A percentile compares a stretch with the other conserved stretches of the same genome.
Evolutionary conservation across 2,113 vertebrate genomes (phyloP).

Genomic region (Lota lota): DNA sequence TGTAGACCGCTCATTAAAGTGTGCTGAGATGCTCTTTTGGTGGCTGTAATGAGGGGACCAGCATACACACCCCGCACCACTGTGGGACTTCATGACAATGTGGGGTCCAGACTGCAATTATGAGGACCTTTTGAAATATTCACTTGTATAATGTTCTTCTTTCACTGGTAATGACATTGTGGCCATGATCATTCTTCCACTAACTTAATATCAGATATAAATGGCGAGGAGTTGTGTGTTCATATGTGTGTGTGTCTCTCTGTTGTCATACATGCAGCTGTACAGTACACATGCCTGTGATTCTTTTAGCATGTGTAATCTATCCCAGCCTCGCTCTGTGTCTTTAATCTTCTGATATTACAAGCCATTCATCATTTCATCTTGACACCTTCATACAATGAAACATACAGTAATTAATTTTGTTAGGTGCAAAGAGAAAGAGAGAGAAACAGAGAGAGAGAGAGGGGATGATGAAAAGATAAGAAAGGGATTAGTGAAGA

Average conservation of each 20-base stretch:
- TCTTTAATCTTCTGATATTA: conserved; percentile 78
- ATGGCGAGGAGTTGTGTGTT: conserved; percentile 39
- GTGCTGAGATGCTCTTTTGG: conserved; percentile 69
- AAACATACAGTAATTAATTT: conserved; percentile 86
- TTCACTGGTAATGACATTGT: conserved; percentile 73
- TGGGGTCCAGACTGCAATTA: conserved; percentile 69
- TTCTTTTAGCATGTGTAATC: conserved; percentile 37
- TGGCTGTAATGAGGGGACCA: conserved; percentile 69
- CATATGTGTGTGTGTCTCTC: conserved; percentile 20
- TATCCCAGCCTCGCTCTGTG: conserved; percentile 48
- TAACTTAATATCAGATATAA: conserved; percentile 73
- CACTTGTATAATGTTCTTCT: conserved; percentile 74
- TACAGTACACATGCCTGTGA: conserved; percentile 48
- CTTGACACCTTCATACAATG: conserved; percentile 80
- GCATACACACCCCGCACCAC: conserved; percentile 16
- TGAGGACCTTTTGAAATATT: conserved; percentile 76
- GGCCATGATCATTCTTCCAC: conserved; percentile 63
- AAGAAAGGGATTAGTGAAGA: conserved; percentile 24
- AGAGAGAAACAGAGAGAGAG: conserved; percentile 4
- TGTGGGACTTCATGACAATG: conserved; percentile 67
- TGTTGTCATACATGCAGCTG: conserved; percentile 41
- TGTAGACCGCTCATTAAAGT: conserved; percentile 64
- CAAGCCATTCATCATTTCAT: conserved; percentile 81
- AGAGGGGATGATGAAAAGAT: conserved; percentile 5
- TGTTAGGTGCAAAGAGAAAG: conserved; percentile 55